Evolutionary conservation across 2,888 invertebrate species (phyloP), one percentile per base, ranked within the genome.

Genomic region (Strigamia maritima): DNA sequence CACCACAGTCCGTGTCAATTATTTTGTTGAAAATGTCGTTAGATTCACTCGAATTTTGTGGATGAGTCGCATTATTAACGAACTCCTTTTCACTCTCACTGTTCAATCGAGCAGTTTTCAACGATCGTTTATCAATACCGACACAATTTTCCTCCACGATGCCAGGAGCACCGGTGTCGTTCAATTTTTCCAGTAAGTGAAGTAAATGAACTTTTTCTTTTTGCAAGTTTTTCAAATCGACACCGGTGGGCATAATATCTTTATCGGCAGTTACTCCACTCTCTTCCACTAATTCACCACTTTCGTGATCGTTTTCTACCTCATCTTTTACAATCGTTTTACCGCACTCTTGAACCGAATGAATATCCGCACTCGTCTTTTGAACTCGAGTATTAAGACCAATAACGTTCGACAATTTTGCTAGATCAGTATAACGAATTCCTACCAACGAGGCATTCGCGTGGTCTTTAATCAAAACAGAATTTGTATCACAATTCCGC

Each of bases 131-230:
- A 26, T 81, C 80, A 49, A 40, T 76, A 79, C 80, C 81, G 2
- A 76, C 35, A 28, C 79, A 76, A 35, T 54, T 54, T 19, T 54
- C 54, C 3, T 54, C 54, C 4, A 54, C 19, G 19, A 54, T 19
- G n/a, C 54, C 84, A 75, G 83, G 83, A 79, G 83, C 83, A 19
- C 82, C 83, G 70, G 80, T 82, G 60, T 84, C 84, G 74, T 85
- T 85, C 76, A 85, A 81, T 75, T 85, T 83, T 79, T 85, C 84
- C 74, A 86, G 82, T 78, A 85, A 83, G 74, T 85, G 83, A 28
- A 86, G 81, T 35, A 87, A 81, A 35, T 84, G 83, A 44, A 84
- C 83, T 81, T 85, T 85, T 81, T 85, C 83, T 79, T 84, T 84
- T 79, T 86, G 84, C 76, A 85, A 82, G 80, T 84, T 83, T 70